Conservation (phyloP, 2,888 invertebrate genomes). For the Cataglyphis rosenhaueri region DNA sequence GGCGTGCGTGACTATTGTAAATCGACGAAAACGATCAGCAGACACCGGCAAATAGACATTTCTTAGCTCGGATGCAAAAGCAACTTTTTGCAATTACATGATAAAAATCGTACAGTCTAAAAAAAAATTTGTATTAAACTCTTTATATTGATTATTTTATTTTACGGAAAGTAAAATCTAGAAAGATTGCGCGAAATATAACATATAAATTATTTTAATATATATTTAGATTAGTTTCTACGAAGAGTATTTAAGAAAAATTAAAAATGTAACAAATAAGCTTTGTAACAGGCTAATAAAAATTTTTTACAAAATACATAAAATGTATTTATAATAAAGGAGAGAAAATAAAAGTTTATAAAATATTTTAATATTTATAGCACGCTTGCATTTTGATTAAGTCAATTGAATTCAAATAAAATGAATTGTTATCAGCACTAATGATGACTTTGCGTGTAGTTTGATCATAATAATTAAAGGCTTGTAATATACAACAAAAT, state of each 20-base stretch:
- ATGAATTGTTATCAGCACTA: not conserved
- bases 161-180: not conserved
- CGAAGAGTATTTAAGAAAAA: not conserved
- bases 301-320: not conserved
- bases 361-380: not conserved
- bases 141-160: not conserved
- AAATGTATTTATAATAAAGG: not conserved
- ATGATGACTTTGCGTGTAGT: not conserved
- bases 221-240: not conserved
- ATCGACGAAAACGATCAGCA: slow-evolving; percentile 62
- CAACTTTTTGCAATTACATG: slow-evolving; percentile 23
- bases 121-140: not conserved
- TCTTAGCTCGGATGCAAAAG: slow-evolving; percentile 13
- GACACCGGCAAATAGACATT: slow-evolving; percentile 38
- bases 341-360: not conserved
- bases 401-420: not conserved
- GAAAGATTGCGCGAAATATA: too few relatives aligned
- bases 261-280: not conserved
- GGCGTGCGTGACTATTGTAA: slow-evolving; percentile 72
- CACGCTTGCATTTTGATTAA: not conserved
- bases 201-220: not conserved
- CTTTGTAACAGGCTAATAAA: not conserved
- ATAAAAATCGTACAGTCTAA: slow-evolving; percentile 9
- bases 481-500: not conserved
- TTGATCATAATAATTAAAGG: not conserved